Base-by-base conservation (phyloP, 2,888 invertebrate species). In the Erebia ligea region DNA sequence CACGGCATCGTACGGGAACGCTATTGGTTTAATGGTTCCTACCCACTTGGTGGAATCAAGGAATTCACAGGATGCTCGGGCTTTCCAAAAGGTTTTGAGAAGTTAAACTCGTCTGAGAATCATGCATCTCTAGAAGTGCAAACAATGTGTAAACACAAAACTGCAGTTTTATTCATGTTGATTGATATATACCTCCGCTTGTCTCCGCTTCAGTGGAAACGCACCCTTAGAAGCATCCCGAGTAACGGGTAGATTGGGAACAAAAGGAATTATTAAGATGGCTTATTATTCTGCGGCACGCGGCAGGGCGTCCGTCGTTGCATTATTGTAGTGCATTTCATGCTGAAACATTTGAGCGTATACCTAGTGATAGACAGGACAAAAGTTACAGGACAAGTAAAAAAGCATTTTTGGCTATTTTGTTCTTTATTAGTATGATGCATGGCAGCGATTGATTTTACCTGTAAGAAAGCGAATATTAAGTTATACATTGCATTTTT, bases 221-320 rank as follows among this genome's bases (percentile, higher is more conserved):
- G 19, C 19, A 19, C 19, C 59, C 42, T 61, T 42, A 61, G 1
- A 19, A 10, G 61, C 19, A 45, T 11, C 3, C 19, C 5, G 19
- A 19, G 61, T 42, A 34, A 40, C 13, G 65, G 40, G 54, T 56
- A 25, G 57, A 57, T 57, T 56, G 57, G 45, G 79, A 81, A 82
- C 79, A 82, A 84, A 79, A 78, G 79, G 78, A 78, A 81, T 80
- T 80, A 80, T 80, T 79, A 79, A 80, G 80, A 80, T 76, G 76
- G 85, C 84, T 85, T 87, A 87, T 90, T 89, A 87, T 87, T 86
- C 85, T 74, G 75, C 74, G 78, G 82, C 88, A 84, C 84, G 84
- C 75, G 76, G 77, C 71, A 70, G 68, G 75, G 76, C 78, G 78
- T 79, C 80, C 79, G 80, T 78, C 82, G 85, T 84, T 84, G 86